Base-by-base conservation (phyloP, 2,113 vertebrate species). In the Dromiciops gliroides region DNA sequence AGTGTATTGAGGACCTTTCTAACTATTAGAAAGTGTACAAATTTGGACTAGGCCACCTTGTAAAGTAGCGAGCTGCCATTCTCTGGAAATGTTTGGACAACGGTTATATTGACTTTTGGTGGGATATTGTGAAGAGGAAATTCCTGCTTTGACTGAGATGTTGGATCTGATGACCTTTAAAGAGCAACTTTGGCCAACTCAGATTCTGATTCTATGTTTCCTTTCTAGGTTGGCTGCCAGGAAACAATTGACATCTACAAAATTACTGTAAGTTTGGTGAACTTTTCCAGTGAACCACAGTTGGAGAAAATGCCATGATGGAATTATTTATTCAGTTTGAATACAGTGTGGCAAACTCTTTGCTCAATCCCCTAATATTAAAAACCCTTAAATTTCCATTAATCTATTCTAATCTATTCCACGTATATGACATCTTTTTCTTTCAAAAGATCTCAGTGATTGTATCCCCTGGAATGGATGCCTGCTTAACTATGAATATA, bases 121-220 rank as follows among this genome's bases (percentile, higher is more conserved):
- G 6, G 37, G 37, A 5, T 16, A 44, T 83, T 16, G 16, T 83
- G 67, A 7, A 8, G 16, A 94, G 31, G 50, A n/a, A 52, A 90
- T 49, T 94, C 75, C 50, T 94, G 10, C 53, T 89, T 89, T 89
- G 37, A 14, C 19, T 44, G 67, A 83, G 16, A 83, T 44, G 2
- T 26, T 83, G 16, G 19, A 83, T 83, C 23, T 44, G 67, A 83
- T 83, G 67, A n/a, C 37, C 51, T 94, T 50, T 90, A 90, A 50
- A 90, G 53, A n/a, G 22, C 67, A 83, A 16, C 50, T 31, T n/a
- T 83, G 92, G 50, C 22, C 47, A 83, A 53, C 37, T 92, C 37
- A 89, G 28, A 89, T 91, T 91, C 23, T 92, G 44, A 89, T 91
- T 90, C 23, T 94, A 31, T 94, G 47, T 50, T 94, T 92, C 91